Conservation (phyloP, 1,140 invertebrate genomes). For the Hyphantria cunea region DNA sequence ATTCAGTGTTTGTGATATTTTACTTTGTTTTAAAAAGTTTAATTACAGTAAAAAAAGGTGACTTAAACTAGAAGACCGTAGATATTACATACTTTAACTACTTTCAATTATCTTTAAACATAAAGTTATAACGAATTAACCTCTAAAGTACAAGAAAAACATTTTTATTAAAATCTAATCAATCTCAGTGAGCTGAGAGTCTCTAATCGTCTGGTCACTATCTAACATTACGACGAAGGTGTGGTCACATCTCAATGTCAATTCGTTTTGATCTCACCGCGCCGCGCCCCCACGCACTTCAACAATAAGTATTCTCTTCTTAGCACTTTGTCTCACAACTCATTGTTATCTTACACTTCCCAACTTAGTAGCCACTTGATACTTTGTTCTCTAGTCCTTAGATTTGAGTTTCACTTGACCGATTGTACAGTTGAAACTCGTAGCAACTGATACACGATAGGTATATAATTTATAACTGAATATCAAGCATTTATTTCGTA, state of each 20-base stretch:
- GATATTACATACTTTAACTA: too few species aligned
- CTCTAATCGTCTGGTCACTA: neutral
- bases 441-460: slow-evolving; percentile 13
- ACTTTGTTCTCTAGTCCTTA: neutral
- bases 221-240: slow-evolving; percentile 31
- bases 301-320: slow-evolving; percentile 46
- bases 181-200: too few species aligned
- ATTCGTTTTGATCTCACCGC: slow-evolving; percentile 47
- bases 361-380: slow-evolving; percentile 12
- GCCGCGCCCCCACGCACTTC: slow-evolving; percentile 36
- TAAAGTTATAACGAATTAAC: too few species aligned
- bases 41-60: too few species aligned
- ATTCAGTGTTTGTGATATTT: too few species aligned
- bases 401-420: slow-evolving; percentile 21
- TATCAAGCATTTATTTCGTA: neutral
- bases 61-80: too few species aligned
- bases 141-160: too few species aligned
- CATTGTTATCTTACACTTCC: slow-evolving; percentile 32
- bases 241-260: slow-evolving; percentile 46
- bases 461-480: slow-evolving; percentile 7
- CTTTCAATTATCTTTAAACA: too few species aligned
- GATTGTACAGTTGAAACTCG: slow-evolving; percentile 3
- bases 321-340: slow-evolving; percentile 43
- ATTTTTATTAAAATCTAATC: slow-evolving; percentile 2
- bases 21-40: too few species aligned